A percentile compares a stretch with the other conserved stretches of the same genome.
phyloP scores from a whole-genome alignment of 30 jellyfish, hydroid and myxozoan genomes.

The Hydractinia echinata region DNA sequence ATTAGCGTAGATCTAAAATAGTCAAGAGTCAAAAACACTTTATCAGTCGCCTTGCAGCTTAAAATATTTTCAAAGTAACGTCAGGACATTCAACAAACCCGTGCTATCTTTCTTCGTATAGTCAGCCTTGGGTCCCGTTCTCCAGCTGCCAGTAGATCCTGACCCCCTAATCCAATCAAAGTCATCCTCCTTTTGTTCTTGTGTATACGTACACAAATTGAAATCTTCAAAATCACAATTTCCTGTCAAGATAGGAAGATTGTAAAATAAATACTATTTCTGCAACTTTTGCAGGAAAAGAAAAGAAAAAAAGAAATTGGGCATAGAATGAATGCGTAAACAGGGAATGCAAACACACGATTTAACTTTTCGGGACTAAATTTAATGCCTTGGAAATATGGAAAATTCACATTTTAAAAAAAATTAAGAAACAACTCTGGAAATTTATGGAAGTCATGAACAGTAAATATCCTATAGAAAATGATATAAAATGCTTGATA shows the following conservation, averaged over 20 bases:
- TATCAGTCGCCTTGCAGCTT: no score
- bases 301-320: no score
- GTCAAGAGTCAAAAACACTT: no score
- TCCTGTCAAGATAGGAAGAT: slow-evolving; percentile 29
- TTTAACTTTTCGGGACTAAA: no score
- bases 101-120: slow-evolving; percentile 60
- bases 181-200: slow-evolving; percentile 60
- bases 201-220: slow-evolving; percentile 70
- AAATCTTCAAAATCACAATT: slow-evolving; percentile 74
- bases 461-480: not conserved
- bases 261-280: no score
- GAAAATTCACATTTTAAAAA: no score
- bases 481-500: not conserved
- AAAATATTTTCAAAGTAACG: not conserved
- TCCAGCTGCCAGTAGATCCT: slow-evolving; percentile 85
- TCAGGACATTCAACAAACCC: slow-evolving; percentile 2
- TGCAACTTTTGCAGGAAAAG: no score
- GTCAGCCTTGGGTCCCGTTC: slow-evolving; percentile 87
- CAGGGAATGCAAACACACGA: no score
- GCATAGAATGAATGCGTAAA: no score
- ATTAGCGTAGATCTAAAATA: no score
- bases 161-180: slow-evolving; percentile 90
- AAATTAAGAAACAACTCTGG: no score
- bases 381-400: no score
- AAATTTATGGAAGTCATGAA: not conserved